Evolutionary conservation across 2,888 invertebrate species (phyloP).

Genomic region (Caenorhabditis sp.): DNA sequence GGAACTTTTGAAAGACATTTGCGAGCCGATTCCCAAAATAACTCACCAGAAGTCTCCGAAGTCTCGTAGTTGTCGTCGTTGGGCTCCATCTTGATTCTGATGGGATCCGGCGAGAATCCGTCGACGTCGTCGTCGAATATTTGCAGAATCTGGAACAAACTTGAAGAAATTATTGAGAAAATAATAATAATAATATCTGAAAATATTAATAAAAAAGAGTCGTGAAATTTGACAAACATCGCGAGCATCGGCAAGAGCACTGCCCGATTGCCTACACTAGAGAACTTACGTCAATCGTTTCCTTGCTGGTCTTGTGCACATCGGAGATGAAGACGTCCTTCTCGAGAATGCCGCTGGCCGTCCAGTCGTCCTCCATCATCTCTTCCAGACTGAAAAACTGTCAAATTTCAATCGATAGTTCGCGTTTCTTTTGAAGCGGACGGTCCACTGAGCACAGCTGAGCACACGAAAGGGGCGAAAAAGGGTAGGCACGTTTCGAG

Average conservation of each 20-base stretch:
- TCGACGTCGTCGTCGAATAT: constrained; percentile 42
- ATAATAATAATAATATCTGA: too few relatives aligned
- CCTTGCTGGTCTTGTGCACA: constrained; percentile 18
- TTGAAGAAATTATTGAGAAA: neutral
- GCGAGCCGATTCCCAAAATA: neutral
- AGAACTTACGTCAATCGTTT: constrained; percentile 36
- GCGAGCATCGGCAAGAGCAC: too few relatives aligned
- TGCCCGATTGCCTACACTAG: too few relatives aligned
- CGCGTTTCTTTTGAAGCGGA: constrained; percentile 29
- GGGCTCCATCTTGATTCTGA: constrained; percentile 59
- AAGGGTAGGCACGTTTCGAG: constrained; percentile 26
- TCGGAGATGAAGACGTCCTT: constrained; percentile 70
- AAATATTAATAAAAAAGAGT: too few relatives aligned
- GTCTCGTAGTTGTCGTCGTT: constrained; percentile 33
- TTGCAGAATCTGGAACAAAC: constrained; percentile 35
- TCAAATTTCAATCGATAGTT: constrained; percentile 27
- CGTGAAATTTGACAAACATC: too few relatives aligned
- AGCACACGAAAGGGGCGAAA: constrained; percentile 22
- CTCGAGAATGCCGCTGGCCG: constrained; percentile 44
- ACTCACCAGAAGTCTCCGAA: constrained; percentile 53
- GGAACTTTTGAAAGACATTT: neutral
- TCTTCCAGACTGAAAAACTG: constrained; percentile 38
- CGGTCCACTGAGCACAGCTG: constrained; percentile 45
- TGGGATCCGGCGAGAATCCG: constrained; percentile 34
- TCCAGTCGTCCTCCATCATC: constrained; percentile 74